Conservation (phyloP, 92 coral and sea anemone genomes). For the Parazoanthus darwini region DNA sequence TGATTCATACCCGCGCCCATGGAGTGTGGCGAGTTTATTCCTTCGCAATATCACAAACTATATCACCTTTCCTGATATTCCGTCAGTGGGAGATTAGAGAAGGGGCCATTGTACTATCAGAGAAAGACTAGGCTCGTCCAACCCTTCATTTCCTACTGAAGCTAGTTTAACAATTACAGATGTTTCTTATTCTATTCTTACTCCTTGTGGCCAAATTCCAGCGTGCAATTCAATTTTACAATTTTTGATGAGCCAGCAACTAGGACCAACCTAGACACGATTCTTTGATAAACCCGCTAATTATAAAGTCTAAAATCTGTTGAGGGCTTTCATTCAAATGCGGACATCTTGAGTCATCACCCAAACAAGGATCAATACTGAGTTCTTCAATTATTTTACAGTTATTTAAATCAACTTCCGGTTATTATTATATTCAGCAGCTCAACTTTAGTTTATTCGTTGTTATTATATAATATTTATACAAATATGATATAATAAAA, state of each 20-base stretch:
- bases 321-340: neutral
- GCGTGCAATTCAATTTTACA: neutral
- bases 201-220: neutral
- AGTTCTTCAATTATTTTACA: slow-evolving; percentile 21
- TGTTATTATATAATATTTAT: neutral
- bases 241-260: no score
- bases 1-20: neutral
- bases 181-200: neutral
- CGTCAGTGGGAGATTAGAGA: neutral
- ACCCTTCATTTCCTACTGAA: neutral
- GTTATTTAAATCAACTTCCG: slow-evolving; percentile 19
- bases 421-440: slow-evolving; percentile 4
- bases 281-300: neutral
- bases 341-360: neutral
- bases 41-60: slow-evolving; percentile 18
- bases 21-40: neutral
- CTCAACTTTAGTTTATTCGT: neutral
- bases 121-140: neutral
- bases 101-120: neutral
- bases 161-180: neutral
- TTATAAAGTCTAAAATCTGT: slow-evolving; percentile 4
- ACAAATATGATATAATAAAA: neutral
- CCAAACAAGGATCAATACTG: neutral
- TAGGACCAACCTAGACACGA: neutral
- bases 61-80: slow-evolving; percentile 10